Evolutionary conservation across 2,113 vertebrate species (phyloP).

Genomic region (Aleadryas rufinucha): DNA sequence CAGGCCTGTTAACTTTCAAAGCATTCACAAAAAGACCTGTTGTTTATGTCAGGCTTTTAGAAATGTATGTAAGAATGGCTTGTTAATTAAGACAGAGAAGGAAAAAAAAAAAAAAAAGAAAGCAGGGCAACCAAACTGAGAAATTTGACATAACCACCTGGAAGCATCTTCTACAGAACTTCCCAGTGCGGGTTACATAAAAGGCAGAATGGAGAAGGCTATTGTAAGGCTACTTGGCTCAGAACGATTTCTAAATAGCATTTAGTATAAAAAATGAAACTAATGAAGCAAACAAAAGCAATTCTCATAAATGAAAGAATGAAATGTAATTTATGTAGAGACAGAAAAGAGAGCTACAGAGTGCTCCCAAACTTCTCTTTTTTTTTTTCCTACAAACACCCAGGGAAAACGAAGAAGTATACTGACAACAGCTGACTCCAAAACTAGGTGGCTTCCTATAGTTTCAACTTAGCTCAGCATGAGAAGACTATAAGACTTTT

Average conservation of each 20-base stretch:
- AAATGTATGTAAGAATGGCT: background rate
- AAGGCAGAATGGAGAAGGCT: background rate
- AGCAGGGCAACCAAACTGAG: background rate
- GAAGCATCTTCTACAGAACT: background rate
- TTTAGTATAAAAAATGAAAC: background rate
- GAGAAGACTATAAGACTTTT: background rate
- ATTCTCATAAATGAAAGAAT: background rate
- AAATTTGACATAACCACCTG: background rate
- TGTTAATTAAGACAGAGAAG: background rate
- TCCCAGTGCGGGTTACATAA: fast-evolving
- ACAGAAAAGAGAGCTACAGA: background rate
- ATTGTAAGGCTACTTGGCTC: background rate
- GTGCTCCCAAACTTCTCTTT: background rate
- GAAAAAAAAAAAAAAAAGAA: background rate
- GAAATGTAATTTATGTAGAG: background rate
- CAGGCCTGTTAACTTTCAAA: background rate
- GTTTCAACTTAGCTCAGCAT: background rate
- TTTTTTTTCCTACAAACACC: background rate
- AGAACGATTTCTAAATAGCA: fast-evolving
- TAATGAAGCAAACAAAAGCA: background rate
- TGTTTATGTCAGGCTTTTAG: background rate
- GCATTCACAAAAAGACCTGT: background rate
- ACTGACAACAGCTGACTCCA: background rate
- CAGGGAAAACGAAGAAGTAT: background rate
- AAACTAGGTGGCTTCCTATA: background rate